phyloP scores from a whole-genome alignment of 2,113 vertebrate genomes.

The Gadus chalcogrammus region DNA sequence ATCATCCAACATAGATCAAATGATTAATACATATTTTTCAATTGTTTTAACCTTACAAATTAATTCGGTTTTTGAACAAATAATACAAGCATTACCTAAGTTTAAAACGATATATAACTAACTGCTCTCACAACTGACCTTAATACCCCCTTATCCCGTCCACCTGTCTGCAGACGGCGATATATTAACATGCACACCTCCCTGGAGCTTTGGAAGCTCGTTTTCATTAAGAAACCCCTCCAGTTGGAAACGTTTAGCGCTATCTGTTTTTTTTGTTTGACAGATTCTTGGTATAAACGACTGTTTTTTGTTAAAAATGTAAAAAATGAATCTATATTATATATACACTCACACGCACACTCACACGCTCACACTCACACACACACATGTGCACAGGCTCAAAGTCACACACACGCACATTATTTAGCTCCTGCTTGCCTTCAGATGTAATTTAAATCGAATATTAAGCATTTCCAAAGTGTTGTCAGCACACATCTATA shows the following conservation, averaged over 20 bases:
- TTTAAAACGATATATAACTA: not conserved
- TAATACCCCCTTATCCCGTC: not conserved
- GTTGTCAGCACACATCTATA: not conserved
- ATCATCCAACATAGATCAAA: not conserved
- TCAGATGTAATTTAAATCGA: constrained; percentile 5
- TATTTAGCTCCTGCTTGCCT: not conserved
- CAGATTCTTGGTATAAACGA: not conserved
- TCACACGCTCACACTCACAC: too few relatives aligned
- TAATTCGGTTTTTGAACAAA: not conserved
- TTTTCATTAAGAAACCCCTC: too few relatives aligned
- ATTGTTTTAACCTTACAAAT: not conserved
- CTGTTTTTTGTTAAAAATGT: not conserved
- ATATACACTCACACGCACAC: not conserved
- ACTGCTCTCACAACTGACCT: not conserved
- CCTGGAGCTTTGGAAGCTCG: not conserved
- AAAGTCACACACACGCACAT: too few relatives aligned
- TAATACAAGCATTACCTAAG: constrained; percentile 1
- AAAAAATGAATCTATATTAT: constrained; percentile 7
- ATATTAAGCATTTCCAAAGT: not conserved
- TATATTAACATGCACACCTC: not conserved
- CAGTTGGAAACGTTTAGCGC: constrained; percentile 1
- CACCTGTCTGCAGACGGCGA: not conserved
- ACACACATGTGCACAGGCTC: too few relatives aligned
- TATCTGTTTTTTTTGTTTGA: not conserved
- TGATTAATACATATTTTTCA: not conserved